phyloP scores from a whole-genome alignment of 2,113 vertebrate genomes.

The Crocuta crocuta region DNA sequence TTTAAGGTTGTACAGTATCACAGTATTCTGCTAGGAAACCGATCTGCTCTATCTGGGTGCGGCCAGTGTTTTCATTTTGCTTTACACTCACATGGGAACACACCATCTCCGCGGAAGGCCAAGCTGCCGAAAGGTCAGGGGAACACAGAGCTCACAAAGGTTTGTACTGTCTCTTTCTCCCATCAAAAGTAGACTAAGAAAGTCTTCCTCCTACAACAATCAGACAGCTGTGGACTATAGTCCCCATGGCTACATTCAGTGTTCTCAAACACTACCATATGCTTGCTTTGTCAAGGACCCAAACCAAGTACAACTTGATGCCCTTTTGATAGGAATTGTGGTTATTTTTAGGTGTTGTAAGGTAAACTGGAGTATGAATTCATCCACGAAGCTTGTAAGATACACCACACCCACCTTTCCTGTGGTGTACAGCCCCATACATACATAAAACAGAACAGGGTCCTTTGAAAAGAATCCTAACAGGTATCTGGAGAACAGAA shows the following conservation, averaged over 20 bases:
- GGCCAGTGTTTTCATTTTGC: neutral
- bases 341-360: neutral
- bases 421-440: neutral
- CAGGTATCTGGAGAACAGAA: neutral
- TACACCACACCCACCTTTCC: neutral
- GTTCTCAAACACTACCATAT: neutral
- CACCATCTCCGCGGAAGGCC: neutral
- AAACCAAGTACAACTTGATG: neutral
- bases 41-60: too few species aligned
- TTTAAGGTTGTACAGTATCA: neutral
- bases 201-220: neutral
- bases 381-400: neutral
- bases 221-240: neutral
- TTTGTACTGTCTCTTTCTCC: neutral
- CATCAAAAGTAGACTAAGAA: neutral
- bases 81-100: neutral
- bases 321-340: neutral
- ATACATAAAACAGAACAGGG: neutral
- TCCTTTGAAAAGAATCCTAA: neutral
- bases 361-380: neutral
- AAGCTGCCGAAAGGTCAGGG: neutral
- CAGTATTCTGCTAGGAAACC: neutral
- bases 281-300: neutral
- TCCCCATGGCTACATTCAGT: rapidly evolving
- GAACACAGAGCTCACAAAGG: neutral